A percentile compares a stretch with the other conserved stretches of the same genome.
phyloP scores from a whole-genome alignment of 2,888 invertebrate genomes.

The Polymixis flavicincta region DNA sequence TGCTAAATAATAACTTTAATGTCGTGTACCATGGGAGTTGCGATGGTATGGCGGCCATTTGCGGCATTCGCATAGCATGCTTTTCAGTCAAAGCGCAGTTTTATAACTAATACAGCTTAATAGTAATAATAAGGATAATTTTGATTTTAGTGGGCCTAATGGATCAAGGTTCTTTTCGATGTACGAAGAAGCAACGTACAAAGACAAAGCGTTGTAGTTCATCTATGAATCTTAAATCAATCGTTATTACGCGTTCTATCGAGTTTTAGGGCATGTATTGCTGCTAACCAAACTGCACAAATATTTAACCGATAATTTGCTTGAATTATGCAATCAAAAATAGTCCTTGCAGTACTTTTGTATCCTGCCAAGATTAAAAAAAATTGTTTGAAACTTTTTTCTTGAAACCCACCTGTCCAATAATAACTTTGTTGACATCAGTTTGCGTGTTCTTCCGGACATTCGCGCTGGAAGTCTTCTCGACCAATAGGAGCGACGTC shows the following conservation, averaged over 20 bases:
- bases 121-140: too few relatives aligned
- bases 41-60: too few relatives aligned
- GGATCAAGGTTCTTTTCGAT: too few relatives aligned
- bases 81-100: too few relatives aligned
- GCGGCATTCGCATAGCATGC: too few relatives aligned
- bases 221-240: not conserved
- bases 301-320: not conserved
- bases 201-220: not conserved
- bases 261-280: not conserved
- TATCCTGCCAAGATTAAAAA: not conserved
- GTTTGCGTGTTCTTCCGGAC: constrained; percentile 96
- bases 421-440: constrained; percentile 96
- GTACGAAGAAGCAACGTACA: too few relatives aligned
- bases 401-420: constrained; percentile 92
- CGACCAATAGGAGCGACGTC: constrained; percentile 95
- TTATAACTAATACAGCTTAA: too few relatives aligned
- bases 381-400: not conserved
- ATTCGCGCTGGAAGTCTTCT: constrained; percentile 97
- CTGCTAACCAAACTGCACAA: not conserved
- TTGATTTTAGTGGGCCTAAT: too few relatives aligned
- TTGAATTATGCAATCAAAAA: not conserved
- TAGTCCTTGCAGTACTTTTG: not conserved
- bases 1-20: too few relatives aligned
- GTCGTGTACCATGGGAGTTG: too few relatives aligned
- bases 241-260: not conserved